Evolutionary conservation across 2,797 vertebrate species (phyloP).

Genomic region (Lepilemur septentrionalis): DNA sequence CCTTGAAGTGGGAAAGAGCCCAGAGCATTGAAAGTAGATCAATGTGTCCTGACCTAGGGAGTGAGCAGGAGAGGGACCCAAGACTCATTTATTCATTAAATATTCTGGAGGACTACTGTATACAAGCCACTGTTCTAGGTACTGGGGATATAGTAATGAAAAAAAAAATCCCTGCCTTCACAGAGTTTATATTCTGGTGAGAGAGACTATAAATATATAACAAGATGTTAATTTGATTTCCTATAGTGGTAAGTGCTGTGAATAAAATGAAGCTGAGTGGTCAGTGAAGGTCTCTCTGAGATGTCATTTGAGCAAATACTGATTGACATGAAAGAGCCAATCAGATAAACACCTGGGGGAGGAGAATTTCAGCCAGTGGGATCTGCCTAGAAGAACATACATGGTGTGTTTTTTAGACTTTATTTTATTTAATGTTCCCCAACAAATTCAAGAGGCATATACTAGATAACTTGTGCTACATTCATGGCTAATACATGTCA

Average conservation of each 20-base stretch:
- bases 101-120: background rate
- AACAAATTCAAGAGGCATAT: background rate
- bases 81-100: background rate
- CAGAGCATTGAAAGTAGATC: background rate
- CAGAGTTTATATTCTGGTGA: background rate
- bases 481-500: background rate
- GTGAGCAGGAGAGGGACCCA: background rate
- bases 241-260: background rate
- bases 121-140: background rate
- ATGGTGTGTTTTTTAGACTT: constrained; percentile 17
- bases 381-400: background rate
- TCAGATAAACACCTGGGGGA: background rate
- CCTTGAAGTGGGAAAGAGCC: background rate
- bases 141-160: background rate
- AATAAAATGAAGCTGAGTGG: background rate
- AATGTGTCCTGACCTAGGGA: background rate
- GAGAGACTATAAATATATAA: background rate
- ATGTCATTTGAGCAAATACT: background rate
- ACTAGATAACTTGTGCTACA: background rate
- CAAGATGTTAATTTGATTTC: background rate
- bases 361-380: background rate
- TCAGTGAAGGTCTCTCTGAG: background rate
- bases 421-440: background rate
- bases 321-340: background rate
- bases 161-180: background rate